Evolutionary conservation across 1,140 invertebrate genomes (phyloP), one percentile per base, ranked within the genome.

Genomic region (Zophobas morio): DNA sequence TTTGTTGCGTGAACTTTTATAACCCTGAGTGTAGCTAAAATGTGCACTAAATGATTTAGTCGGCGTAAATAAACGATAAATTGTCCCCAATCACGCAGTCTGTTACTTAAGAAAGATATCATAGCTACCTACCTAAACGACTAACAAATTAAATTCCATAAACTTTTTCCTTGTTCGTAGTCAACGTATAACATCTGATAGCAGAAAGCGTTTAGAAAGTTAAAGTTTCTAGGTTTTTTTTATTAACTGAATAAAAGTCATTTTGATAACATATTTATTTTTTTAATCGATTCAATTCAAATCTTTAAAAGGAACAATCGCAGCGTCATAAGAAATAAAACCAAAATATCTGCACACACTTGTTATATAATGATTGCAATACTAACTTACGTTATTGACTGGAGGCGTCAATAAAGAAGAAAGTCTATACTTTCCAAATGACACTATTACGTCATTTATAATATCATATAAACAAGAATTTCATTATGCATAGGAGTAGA

Each of bases 401-500:
- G 35, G 33, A 1, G n/a, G 33, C 2, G 39, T 32, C 40, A 32
- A 42, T 8, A 66, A 40, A 66, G 49, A 66, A 66, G 60, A 66
- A 66, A 66, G 60, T 66, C 39, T 66, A 42, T 8, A 60, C 56
- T 60, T 60, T 60, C 56, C 36, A 60, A 46, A 39, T 60, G 56
- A 60, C 56, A 8, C 36, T 60, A 33, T 60, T 60, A 36, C 36
- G 6, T 6, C 33, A 60, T 66, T 66, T 66, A 20, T 37, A 66
- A 66, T 20, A 42, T n/a, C n/a, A 66, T 42, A 20, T 8, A 66
- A 20, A 60, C 35, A 60, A 53, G 20, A 2, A 6, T 6, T 53
- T 53, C 20, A 46, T 46, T 46, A 46, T 46, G 42, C 20, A 32
- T 36, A n/a, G 60, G 6, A 6, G 39, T 66, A 33, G 37, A 66